Conservation (phyloP, 2,888 invertebrate genomes). For the Cylindroiulus punctatus region DNA sequence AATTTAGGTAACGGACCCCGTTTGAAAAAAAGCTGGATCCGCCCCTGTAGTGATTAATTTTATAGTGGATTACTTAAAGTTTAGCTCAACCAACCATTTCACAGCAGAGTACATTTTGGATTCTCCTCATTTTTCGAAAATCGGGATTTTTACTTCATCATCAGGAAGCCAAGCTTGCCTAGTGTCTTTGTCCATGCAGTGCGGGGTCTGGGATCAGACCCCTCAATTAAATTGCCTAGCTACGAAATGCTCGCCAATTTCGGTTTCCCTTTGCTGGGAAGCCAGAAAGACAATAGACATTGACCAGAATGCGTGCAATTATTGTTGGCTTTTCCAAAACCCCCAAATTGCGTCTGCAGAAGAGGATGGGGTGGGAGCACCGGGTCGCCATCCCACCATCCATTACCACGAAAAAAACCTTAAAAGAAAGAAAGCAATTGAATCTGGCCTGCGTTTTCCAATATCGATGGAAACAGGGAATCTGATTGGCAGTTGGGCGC, state of each 20-base stretch:
- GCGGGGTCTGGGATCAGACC: not conserved
- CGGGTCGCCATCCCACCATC: not conserved
- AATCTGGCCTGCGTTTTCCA: not conserved
- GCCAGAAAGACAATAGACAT: not conserved
- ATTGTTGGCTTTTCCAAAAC: not conserved
- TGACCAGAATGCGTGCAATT: not conserved
- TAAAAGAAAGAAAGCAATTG: not conserved
- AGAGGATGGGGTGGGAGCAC: not conserved
- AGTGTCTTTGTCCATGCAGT: not conserved
- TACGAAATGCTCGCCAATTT: not conserved
- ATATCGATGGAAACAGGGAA: not conserved
- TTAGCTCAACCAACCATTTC: too few relatives aligned
- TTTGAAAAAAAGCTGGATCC: too few relatives aligned
- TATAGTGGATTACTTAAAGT: too few relatives aligned
- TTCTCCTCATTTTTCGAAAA: not conserved
- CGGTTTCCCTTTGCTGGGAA: not conserved
- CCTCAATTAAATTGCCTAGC: not conserved
- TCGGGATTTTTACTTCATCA: not conserved
- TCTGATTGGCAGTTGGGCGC: not conserved
- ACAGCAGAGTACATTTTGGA: not conserved
- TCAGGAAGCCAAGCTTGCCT: not conserved
- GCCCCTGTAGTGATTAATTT: too few relatives aligned
- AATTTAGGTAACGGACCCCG: too few relatives aligned
- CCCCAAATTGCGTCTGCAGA: not conserved
- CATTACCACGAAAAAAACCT: not conserved